Conservation (phyloP, 2,888 invertebrate species). For the Heliothis peltigera region DNA sequence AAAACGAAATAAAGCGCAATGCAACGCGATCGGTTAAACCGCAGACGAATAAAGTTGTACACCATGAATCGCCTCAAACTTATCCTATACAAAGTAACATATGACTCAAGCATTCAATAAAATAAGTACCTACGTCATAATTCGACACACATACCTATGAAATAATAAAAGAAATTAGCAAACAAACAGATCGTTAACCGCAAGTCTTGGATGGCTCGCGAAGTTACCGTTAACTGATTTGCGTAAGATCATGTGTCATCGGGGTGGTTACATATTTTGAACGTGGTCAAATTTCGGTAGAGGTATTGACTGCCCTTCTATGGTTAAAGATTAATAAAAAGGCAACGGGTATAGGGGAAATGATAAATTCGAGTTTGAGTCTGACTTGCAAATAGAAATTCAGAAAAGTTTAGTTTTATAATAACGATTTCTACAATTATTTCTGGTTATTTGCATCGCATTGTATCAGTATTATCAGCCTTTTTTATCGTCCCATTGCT, state of each 20-base stretch:
- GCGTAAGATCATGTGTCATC: slow-evolving; percentile 45
- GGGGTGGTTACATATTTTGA: slow-evolving; percentile 14
- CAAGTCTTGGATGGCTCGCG: slow-evolving; percentile 42
- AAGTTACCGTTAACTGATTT: slow-evolving; percentile 49
- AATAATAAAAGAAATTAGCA: slow-evolving; percentile 56
- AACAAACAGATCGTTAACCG: slow-evolving; percentile 56
- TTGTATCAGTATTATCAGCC: no score
- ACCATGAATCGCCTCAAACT: neutral
- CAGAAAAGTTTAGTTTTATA: no score
- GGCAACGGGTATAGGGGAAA: neutral
- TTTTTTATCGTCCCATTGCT: no score
- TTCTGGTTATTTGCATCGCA: no score
- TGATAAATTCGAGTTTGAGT: neutral
- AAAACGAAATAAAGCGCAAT: no score
- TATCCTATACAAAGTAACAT: neutral
- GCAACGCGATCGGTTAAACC: no score
- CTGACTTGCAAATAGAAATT: no score
- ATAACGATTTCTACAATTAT: no score
- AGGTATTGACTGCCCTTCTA: neutral
- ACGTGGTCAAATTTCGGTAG: slow-evolving; percentile 20
- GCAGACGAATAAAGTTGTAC: neutral
- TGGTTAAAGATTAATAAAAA: neutral
- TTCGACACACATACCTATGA: slow-evolving; percentile 35
- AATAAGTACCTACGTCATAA: slow-evolving; percentile 33
- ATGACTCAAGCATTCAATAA: slow-evolving; percentile 25